Conservation (phyloP, 2,888 invertebrate species). For the Lithophane ornitopus region DNA sequence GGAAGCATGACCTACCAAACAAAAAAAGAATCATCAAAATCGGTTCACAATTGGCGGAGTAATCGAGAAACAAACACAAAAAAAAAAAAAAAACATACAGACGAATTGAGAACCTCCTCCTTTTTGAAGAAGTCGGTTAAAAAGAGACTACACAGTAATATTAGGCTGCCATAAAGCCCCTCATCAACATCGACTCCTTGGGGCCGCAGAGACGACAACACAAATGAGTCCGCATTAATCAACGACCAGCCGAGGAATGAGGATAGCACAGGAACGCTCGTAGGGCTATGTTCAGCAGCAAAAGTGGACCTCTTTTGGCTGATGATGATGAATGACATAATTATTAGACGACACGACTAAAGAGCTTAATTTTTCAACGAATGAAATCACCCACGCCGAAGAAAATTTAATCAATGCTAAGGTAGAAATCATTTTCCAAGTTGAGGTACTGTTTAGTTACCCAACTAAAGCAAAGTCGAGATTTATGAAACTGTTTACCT, state of each 20-base stretch:
- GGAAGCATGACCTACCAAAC: too few relatives aligned
- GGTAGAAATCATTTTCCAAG: not conserved
- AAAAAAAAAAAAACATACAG: too few relatives aligned
- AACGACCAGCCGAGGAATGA: not conserved
- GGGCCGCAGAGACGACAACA: too few relatives aligned
- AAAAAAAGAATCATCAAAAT: too few relatives aligned
- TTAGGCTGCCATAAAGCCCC: not conserved
- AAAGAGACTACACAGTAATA: not conserved
- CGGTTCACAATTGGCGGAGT: too few relatives aligned
- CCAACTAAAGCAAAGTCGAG: too few relatives aligned
- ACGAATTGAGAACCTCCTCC: too few relatives aligned
- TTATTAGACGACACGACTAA: not conserved
- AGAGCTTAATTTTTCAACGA: not conserved
- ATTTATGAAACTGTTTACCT: conserved; percentile 8
- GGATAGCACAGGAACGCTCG: not conserved
- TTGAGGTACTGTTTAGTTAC: not conserved
- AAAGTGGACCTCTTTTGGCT: not conserved
- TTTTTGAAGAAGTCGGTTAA: too few relatives aligned
- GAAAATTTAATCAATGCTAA: not conserved
- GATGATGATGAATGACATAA: not conserved
- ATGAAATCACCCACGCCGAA: not conserved
- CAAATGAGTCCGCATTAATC: too few relatives aligned
- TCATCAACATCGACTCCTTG: too few relatives aligned
- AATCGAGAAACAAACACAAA: too few relatives aligned
- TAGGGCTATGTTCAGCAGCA: not conserved